Base-by-base conservation (phyloP, 1,140 invertebrate species). In the Heliothis virescens region DNA sequence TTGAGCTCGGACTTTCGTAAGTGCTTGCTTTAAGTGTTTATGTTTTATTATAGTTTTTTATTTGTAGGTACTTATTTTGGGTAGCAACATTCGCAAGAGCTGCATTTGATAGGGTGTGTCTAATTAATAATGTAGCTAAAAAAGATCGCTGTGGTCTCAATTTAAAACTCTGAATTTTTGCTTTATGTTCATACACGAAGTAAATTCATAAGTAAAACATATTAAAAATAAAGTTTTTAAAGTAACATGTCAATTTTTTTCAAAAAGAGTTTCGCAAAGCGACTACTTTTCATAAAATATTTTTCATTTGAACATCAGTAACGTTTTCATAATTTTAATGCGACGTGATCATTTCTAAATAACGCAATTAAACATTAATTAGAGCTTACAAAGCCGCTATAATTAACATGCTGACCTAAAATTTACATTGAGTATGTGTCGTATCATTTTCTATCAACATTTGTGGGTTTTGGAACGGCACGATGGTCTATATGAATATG, bases 331-430 rank as follows among this genome's bases (percentile, higher is more conserved):
- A 26, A 29, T 52, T 71, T 52, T n/a, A 71, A 47, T 15, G 41
- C 21, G 16, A 52, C 74, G 79, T 84, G 79, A 82, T 78, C 52
- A 81, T 80, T 69, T 50, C 63, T 79, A 82, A 82, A 82, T 77
- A 84, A 82, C 52, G 50, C 77, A 81, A 84, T 82, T 81, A 72
- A 75, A 63, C 41, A 47, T 79, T 73, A 73, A 79, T 73, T 72
- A 72, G 29, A 57, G 77, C 62, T 41, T 63, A 41, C 26, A 76
- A 53, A 71, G 53, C 53, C 41, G 13, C 21, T 55, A 47, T 71
- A 29, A 71, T 71, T 71, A 71, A 71, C 67, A 53, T 29, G 48
- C 67, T 60, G 47, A 72, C 74, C 80, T 65, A 41, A 71, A 71
- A 71, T 71, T 71, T 77, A 65, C 79, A 72, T 77, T 67, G 74